These are phyloP conservation scores for Caenorhabditis sp. DNA, from an alignment of 2,888 invertebrate species.

Conservation along the genomic window DNA sequence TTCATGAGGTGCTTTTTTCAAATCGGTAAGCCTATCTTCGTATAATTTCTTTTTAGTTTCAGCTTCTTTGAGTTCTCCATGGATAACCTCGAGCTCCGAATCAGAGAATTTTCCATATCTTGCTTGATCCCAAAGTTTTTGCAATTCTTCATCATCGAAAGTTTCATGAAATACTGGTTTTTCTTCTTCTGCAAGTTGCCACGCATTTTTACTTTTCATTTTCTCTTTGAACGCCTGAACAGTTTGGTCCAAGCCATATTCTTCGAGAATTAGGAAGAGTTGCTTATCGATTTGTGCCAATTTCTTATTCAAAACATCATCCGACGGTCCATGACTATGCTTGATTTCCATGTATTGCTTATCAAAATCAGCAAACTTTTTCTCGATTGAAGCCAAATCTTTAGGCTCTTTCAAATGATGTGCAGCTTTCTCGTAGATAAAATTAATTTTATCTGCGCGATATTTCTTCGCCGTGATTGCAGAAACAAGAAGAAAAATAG, in stretches of 20 bases:
- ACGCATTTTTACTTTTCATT: conserved; percentile 43
- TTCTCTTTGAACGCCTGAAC: conserved; percentile 64
- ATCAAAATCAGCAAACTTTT: conserved; percentile 61
- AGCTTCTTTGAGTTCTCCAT: conserved; percentile 48
- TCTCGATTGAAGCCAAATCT: conserved; percentile 48
- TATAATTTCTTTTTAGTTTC: conserved; percentile 43
- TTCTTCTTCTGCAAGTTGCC: conserved; percentile 22
- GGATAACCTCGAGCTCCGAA: conserved; percentile 49
- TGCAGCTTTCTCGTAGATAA: conserved; percentile 65
- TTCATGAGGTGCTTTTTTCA: conserved; percentile 50
- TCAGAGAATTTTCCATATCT: conserved; percentile 48
- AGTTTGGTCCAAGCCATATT: conserved; percentile 58
- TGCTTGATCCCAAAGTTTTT: conserved; percentile 61
- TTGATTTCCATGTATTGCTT: conserved; percentile 60
- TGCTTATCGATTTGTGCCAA: conserved; percentile 56
- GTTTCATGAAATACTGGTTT: conserved; percentile 19
- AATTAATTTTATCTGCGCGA: conserved; percentile 66
- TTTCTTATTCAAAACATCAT: conserved; percentile 31
- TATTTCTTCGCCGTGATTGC: conserved; percentile 10
- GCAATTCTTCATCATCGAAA: conserved; percentile 57
- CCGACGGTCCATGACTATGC: conserved; percentile 32
- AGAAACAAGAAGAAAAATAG: not conserved
- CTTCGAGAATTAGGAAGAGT: conserved; percentile 56
- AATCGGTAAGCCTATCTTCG: conserved; percentile 42
- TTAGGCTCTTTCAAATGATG: conserved; percentile 53